phyloP scores from a whole-genome alignment of 2,888 invertebrate genomes.

The Aricia artaxerxes region DNA sequence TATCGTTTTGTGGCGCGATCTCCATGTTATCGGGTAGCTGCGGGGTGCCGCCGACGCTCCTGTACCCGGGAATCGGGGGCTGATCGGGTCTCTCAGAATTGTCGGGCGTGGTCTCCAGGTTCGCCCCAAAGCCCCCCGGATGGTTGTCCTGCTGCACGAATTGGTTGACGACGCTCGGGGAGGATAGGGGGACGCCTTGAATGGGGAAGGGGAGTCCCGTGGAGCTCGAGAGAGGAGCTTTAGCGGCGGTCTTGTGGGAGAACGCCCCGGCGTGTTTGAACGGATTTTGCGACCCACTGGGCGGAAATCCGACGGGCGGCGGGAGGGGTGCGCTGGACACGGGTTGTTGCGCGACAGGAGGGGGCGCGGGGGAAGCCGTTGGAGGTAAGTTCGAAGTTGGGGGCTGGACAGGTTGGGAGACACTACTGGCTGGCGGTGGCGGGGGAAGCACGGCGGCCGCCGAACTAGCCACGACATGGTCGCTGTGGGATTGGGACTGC shows the following conservation, averaged over 20 bases:
- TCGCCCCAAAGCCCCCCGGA: constrained; percentile 75
- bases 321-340: constrained; percentile 34
- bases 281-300: constrained; percentile 58
- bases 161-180: constrained; percentile 62
- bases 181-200: constrained; percentile 57
- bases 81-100: constrained; percentile 84
- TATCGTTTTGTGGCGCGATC: constrained; percentile 84
- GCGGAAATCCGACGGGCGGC: constrained; percentile 41
- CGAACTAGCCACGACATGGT: not conserved
- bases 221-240: constrained; percentile 43
- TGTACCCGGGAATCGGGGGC: constrained; percentile 55
- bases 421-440: constrained; percentile 28
- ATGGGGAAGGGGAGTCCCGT: constrained; percentile 54
- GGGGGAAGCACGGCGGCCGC: not conserved
- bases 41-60: constrained; percentile 52
- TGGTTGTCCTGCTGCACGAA: constrained; percentile 59
- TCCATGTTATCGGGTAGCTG: constrained; percentile 80
- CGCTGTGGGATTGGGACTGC: not conserved
- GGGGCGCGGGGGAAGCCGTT: constrained; percentile 33
- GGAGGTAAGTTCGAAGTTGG: constrained; percentile 22
- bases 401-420: constrained; percentile 28
- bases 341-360: constrained; percentile 33
- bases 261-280: constrained; percentile 71
- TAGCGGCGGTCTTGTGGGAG: constrained; percentile 69
- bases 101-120: constrained; percentile 84